A percentile compares a stretch with the other conserved stretches of the same genome.
phyloP scores from a whole-genome alignment of 1,140 invertebrate genomes.

The Scylla paramamosain region DNA sequence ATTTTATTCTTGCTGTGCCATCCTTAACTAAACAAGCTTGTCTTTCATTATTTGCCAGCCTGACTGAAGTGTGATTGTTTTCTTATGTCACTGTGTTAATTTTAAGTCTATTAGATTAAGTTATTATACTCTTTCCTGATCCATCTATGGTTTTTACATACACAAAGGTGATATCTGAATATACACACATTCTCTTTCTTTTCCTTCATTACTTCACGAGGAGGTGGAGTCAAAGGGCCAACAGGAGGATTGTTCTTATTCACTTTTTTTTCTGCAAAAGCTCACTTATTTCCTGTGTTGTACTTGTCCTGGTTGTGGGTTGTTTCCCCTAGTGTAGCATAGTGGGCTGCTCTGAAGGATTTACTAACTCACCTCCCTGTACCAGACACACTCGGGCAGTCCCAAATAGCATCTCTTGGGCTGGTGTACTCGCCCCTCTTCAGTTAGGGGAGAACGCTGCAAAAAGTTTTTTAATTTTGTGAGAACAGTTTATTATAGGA shows the following conservation, averaged over 20 bases:
- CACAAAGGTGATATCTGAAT: neutral
- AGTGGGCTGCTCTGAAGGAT: conserved; percentile 10
- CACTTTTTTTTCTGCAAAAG: neutral
- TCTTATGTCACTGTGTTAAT: neutral
- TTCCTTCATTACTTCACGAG: neutral
- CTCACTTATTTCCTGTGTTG: neutral
- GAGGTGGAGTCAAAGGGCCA: neutral
- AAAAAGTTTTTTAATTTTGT: no score
- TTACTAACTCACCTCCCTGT: neutral
- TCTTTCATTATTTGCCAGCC: neutral
- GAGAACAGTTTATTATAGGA: no score
- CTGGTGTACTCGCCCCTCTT: no score
- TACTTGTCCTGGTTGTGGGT: neutral
- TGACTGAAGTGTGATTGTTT: neutral
- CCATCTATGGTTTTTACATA: neutral
- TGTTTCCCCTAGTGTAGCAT: conserved; percentile 1
- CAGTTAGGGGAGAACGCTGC: no score
- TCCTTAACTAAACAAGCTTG: neutral
- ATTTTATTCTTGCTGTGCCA: no score
- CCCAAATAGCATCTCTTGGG: neutral
- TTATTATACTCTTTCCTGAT: neutral
- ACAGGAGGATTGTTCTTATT: neutral
- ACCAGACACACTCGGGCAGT: neutral
- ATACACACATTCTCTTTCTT: neutral
- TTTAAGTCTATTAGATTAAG: neutral